Percentiles rank a stretch among this genome's conserved stretches.
Conservation (phyloP, 2,113 vertebrate genomes). For the Cromileptes altivelis region DNA sequence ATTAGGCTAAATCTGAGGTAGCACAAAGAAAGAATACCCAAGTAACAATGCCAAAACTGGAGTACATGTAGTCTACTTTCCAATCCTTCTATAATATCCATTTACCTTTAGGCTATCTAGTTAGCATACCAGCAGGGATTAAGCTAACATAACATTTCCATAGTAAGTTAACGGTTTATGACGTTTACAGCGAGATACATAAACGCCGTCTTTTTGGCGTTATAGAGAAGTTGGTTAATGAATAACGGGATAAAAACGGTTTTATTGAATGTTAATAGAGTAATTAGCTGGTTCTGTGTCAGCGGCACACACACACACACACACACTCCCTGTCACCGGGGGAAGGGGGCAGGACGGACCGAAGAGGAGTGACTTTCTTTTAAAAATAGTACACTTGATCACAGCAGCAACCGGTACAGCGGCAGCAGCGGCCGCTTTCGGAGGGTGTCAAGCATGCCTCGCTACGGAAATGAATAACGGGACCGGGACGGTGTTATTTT, state of each 20-base stretch:
- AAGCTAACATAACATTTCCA: not conserved
- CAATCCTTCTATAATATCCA: not conserved
- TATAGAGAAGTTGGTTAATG: no score
- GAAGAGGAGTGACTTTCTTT: constrained; percentile 73
- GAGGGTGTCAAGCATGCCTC: constrained; percentile 51
- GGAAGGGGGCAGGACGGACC: constrained; percentile 40
- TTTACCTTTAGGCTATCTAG: no score
- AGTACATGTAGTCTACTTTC: not conserved
- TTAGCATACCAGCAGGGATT: not conserved
- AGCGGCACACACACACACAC: constrained; percentile 2
- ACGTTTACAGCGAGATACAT: not conserved
- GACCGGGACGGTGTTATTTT: constrained; percentile 15
- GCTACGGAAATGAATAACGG: constrained; percentile 64
- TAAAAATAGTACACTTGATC: constrained; percentile 61
- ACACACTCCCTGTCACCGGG: constrained; percentile 2
- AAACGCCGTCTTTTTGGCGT: not conserved
- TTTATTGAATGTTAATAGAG: not conserved
- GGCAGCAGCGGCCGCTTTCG: constrained; percentile 26
- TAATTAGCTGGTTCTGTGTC: constrained; percentile 5
- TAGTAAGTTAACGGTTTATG: not conserved
- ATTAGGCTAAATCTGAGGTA: no score
- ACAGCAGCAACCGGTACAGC: constrained; percentile 24
- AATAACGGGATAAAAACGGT: not conserved
- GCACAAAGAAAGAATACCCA: no score
- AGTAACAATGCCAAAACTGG: no score